Conservation (phyloP, 2,797 vertebrate genomes). For the Knipowitschia caucasica region DNA sequence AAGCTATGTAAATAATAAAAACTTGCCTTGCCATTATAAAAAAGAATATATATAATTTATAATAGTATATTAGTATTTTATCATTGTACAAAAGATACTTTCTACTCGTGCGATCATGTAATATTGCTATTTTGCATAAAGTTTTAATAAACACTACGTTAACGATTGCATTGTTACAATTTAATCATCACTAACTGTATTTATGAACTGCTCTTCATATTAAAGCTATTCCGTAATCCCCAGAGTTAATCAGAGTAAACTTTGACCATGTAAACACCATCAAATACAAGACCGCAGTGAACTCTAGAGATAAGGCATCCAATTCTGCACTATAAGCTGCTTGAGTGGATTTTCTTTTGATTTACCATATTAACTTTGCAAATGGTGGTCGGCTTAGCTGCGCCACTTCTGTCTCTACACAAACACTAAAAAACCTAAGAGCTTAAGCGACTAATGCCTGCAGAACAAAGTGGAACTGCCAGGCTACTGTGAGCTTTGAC, state of each 20-base stretch:
- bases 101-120: too few relatives aligned
- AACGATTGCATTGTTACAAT: too few relatives aligned
- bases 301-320: conserved; percentile 38
- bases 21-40: too few relatives aligned
- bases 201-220: not conserved
- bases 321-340: conserved; percentile 59
- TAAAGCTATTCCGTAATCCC: conserved; percentile 4
- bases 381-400: conserved; percentile 60
- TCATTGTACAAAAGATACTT: too few relatives aligned
- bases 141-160: too few relatives aligned
- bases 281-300: conserved; percentile 34
- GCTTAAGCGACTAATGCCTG: conserved; percentile 76
- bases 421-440: conserved; percentile 57
- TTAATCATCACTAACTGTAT: too few relatives aligned
- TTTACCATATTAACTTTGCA: conserved; percentile 62
- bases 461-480: conserved; percentile 66
- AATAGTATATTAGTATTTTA: too few relatives aligned
- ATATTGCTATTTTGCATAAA: too few relatives aligned
- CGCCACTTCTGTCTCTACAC: conserved; percentile 52
- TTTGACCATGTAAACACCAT: conserved; percentile 17
- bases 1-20: too few relatives aligned
- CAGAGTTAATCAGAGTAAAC: conserved; percentile 15
- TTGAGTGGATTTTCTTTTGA: conserved; percentile 61
- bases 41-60: too few relatives aligned
- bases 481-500: conserved; percentile 66